Evolutionary conservation across 2,113 vertebrate species (phyloP).

Genomic region (Rhineura floridana): DNA sequence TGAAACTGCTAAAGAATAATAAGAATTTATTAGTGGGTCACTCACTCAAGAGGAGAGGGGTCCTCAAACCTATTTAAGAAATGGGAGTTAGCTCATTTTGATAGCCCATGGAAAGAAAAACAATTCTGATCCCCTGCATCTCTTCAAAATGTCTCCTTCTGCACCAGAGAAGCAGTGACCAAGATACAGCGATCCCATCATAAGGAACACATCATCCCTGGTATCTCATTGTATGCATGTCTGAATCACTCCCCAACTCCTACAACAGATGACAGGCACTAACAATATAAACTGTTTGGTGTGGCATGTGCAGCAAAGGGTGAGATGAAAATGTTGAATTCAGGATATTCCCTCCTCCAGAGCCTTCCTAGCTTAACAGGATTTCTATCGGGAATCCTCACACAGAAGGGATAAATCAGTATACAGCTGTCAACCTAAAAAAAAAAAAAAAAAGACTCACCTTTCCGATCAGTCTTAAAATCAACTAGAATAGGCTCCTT

Average conservation of each 20-base stretch:
- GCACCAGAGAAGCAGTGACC: background rate
- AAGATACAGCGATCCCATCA: background rate
- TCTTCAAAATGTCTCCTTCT: background rate
- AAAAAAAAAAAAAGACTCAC: slow-evolving; percentile 71
- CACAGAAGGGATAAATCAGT: background rate
- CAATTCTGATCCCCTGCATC: background rate
- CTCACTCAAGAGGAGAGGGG: background rate
- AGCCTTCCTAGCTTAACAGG: background rate
- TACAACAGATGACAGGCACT: background rate
- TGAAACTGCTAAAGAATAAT: background rate
- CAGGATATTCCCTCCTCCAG: background rate
- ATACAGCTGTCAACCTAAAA: fast-evolving
- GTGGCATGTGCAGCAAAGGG: background rate
- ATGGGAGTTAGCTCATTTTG: background rate
- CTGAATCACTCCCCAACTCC: background rate
- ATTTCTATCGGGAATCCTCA: background rate
- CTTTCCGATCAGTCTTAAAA: slow-evolving; percentile 97
- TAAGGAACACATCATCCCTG: background rate
- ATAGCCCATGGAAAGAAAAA: background rate
- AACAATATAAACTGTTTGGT: background rate
- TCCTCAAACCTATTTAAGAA: background rate
- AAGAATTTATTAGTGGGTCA: background rate
- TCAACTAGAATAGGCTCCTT: slow-evolving; percentile 96
- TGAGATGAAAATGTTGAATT: background rate
- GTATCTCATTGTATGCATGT: too few species aligned